Evolutionary conservation across 1,140 invertebrate species (phyloP).

Genomic region (Brachionus rotundiformis): DNA sequence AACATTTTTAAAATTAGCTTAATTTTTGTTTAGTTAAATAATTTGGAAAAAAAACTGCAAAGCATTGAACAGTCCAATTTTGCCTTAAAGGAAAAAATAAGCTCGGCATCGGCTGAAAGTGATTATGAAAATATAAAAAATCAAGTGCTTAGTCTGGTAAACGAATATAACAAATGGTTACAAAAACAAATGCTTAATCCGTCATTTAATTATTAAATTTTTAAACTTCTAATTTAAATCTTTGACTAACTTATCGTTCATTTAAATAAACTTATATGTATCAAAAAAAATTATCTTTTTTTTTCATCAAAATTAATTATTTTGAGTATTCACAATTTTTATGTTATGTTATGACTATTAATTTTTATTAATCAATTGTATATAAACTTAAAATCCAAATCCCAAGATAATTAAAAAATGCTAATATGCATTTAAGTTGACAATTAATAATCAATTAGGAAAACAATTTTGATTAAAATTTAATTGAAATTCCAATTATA

Average conservation of each 20-base stretch:
- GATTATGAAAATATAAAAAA: slow-evolving; percentile 42
- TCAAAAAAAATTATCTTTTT: no score
- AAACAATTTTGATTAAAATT: no score
- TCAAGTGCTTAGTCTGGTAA: slow-evolving; percentile 30
- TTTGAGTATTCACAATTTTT: no score
- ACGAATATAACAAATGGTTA: slow-evolving; percentile 46
- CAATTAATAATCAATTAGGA: no score
- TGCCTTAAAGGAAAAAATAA: slow-evolving; percentile 34
- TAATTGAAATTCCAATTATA: no score
- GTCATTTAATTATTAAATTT: slow-evolving; percentile 46
- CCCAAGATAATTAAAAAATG: no score
- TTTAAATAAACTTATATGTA: neutral
- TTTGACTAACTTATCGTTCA: neutral
- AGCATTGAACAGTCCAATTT: slow-evolving; percentile 37
- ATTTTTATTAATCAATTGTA: no score
- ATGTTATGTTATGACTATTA: no score
- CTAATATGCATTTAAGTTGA: no score
- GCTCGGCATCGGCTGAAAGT: slow-evolving; percentile 21
- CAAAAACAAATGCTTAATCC: slow-evolving; percentile 50
- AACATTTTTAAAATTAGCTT: neutral
- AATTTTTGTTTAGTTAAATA: slow-evolving; percentile 6
- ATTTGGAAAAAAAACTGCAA: slow-evolving; percentile 52
- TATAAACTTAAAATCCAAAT: no score
- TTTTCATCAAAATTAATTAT: no score
- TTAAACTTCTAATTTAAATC: no score